Conservation (phyloP, 2,113 vertebrate species). For the Barbus barbus region DNA sequence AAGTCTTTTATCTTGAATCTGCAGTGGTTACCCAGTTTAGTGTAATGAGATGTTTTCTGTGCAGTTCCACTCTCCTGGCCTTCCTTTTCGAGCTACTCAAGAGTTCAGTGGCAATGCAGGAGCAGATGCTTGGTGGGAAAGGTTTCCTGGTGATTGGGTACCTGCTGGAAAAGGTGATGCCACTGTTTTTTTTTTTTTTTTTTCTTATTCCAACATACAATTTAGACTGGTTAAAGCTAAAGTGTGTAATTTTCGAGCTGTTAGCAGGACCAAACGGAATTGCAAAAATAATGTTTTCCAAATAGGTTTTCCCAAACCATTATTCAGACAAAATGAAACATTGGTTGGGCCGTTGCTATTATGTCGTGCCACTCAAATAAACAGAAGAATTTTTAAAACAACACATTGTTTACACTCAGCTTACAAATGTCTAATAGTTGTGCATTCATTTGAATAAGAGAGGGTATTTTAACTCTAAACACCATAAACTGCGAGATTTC, state of each 20-base stretch:
- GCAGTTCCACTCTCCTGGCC: slow-evolving; percentile 89
- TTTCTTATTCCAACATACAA: neutral
- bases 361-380: neutral
- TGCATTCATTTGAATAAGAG: neutral
- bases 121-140: slow-evolving; percentile 97
- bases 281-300: neutral
- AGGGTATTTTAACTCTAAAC: neutral
- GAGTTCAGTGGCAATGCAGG: slow-evolving; percentile 98
- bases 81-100: slow-evolving; percentile 94
- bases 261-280: neutral
- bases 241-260: neutral
- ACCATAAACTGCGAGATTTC: neutral
- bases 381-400: neutral
- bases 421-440: neutral
- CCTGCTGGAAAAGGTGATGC: slow-evolving; percentile 91
- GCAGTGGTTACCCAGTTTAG: neutral
- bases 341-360: neutral
- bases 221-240: neutral
- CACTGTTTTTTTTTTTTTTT: neutral
- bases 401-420: neutral
- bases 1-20: neutral
- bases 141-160: slow-evolving; percentile 97
- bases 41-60: slow-evolving; percentile 11
- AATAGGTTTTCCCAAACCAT: neutral
- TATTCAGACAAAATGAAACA: neutral